A percentile compares a stretch with the other conserved stretches of the same genome.
Evolutionary conservation across 2,113 vertebrate genomes (phyloP).

Genomic region (Colaptes auratus): DNA sequence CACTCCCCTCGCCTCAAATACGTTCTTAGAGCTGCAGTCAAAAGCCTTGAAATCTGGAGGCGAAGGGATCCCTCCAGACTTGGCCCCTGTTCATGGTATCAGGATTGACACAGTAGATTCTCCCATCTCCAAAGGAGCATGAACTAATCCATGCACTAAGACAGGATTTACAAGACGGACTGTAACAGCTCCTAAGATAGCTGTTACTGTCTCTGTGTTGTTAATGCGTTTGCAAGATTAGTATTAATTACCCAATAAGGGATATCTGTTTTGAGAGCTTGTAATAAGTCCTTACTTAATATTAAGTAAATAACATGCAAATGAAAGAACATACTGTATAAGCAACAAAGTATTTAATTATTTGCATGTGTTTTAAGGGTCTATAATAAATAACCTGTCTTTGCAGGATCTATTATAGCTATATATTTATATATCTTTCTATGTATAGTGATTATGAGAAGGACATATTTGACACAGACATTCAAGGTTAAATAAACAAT

Average conservation of each 20-base stretch:
- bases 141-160: conserved; percentile 48
- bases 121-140: conserved; percentile 27
- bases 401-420: not conserved
- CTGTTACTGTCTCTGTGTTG: conserved; percentile 48
- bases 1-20: too few relatives aligned
- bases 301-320: conserved; percentile 22
- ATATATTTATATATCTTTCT: not conserved
- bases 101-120: not conserved
- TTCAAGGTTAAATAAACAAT: not conserved
- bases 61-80: not conserved
- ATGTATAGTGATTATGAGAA: not conserved
- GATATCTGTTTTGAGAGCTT: conserved; percentile 38
- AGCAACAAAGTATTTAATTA: conserved; percentile 3
- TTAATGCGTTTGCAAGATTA: conserved; percentile 66
- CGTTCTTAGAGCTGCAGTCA: not conserved
- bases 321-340: not conserved
- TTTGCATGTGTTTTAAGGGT: not conserved
- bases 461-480: not conserved
- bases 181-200: conserved; percentile 65
- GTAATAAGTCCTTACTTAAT: conserved; percentile 39
- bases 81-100: not conserved
- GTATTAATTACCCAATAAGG: conserved; percentile 62
- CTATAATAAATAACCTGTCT: not conserved
- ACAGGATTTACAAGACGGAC: conserved; percentile 54
- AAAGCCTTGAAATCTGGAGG: not conserved